These are phyloP conservation scores for Drosophila kurseongensis DNA, from an alignment of 1,140 invertebrate genomes.

Conservation along the genomic window DNA sequence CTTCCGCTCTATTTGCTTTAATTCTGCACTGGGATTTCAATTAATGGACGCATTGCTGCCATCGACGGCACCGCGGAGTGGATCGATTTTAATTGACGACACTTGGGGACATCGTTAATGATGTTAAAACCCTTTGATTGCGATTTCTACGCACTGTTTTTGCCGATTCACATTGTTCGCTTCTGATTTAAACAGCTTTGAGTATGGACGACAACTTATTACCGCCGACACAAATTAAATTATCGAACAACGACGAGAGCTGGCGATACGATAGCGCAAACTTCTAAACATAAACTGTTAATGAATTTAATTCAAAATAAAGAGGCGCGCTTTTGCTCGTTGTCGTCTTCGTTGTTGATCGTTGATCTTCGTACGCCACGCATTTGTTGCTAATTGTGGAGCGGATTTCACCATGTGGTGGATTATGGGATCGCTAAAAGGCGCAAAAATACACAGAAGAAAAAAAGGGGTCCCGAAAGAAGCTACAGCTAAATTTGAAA, in stretches of 20 bases:
- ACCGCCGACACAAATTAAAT: conserved; percentile 8
- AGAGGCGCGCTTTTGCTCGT: conserved; percentile 44
- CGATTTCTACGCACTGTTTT: too few relatives aligned
- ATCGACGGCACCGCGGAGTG: not conserved
- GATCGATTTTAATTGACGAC: conserved; percentile 55
- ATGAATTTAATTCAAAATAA: conserved; percentile 68
- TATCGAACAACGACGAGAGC: conserved; percentile 30
- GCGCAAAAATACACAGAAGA: conserved; percentile 19
- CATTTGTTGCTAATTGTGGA: conserved; percentile 49
- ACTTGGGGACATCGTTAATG: conserved; percentile 52
- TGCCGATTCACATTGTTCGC: conserved; percentile 19
- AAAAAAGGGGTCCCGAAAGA: conserved; percentile 2
- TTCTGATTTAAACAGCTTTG: conserved; percentile 4
- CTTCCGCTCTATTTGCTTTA: conserved; percentile 60
- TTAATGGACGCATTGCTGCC: conserved; percentile 30
- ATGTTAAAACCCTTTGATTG: conserved; percentile 12
- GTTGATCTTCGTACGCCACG: conserved; percentile 36
- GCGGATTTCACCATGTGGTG: conserved; percentile 58
- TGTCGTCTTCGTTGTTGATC: conserved; percentile 52
- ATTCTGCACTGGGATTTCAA: conserved; percentile 41
- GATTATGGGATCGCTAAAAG: conserved; percentile 37
- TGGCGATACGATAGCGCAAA: conserved; percentile 24
- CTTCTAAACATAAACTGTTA: conserved; percentile 81
- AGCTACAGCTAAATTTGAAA: not conserved
- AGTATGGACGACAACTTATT: conserved; percentile 3